Evolutionary conservation across 1,140 invertebrate genomes (phyloP).

Genomic region (Centruroides vittatus): DNA sequence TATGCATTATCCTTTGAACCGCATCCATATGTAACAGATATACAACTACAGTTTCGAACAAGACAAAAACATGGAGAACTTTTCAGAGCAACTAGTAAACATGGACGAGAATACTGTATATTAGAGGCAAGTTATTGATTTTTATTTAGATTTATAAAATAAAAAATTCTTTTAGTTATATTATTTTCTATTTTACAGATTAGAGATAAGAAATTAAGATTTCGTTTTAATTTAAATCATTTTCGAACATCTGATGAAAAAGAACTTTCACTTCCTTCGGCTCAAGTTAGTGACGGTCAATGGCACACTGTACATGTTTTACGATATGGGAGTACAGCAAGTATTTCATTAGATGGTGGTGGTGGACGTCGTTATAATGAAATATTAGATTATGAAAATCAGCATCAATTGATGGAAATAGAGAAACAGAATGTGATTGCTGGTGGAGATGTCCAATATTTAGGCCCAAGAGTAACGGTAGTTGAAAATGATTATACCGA

Average conservation of each 20-base stretch:
- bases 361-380: constrained; percentile 90
- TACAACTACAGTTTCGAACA: constrained; percentile 84
- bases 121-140: constrained; percentile 52
- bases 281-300: constrained; percentile 87
- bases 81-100: constrained; percentile 82
- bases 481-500: constrained; percentile 90
- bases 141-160: neutral
- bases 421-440: constrained; percentile 91
- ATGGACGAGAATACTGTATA: constrained; percentile 87
- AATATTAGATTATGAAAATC: constrained; percentile 71
- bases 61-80: constrained; percentile 81
- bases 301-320: constrained; percentile 80
- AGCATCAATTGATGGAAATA: constrained; percentile 75
- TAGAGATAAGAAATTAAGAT: constrained; percentile 70
- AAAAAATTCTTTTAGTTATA: neutral
- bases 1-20: constrained; percentile 90
- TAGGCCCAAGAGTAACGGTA: constrained; percentile 56
- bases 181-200: constrained; percentile 2
- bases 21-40: constrained; percentile 75
- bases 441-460: constrained; percentile 88
- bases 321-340: constrained; percentile 82
- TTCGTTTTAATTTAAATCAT: constrained; percentile 86
- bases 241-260: constrained; percentile 64
- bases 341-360: constrained; percentile 81
- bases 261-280: constrained; percentile 75